phyloP scores from a whole-genome alignment of 1,140 invertebrate genomes.

The Drosophila lini region DNA sequence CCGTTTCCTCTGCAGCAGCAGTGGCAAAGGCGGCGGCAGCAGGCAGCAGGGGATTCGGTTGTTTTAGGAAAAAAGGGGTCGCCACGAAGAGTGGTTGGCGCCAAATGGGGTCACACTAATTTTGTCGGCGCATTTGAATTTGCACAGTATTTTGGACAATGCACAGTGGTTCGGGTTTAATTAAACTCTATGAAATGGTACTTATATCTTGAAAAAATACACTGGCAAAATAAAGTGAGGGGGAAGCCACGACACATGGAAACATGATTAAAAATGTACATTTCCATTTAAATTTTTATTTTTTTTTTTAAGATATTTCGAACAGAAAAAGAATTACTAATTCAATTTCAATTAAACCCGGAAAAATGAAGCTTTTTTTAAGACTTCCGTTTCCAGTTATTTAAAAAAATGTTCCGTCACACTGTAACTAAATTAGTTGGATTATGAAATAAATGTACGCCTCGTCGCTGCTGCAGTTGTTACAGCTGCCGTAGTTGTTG shows the following conservation, averaged over 20 bases:
- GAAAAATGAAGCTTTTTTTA: not conserved
- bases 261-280: not conserved
- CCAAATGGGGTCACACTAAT: conserved; percentile 74
- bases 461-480: conserved; percentile 37
- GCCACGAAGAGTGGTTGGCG: conserved; percentile 11
- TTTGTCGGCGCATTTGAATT: conserved; percentile 61
- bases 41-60: conserved; percentile 2
- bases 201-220: not conserved
- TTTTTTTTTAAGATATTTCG: not conserved
- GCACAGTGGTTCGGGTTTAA: conserved; percentile 5
- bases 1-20: conserved; percentile 67
- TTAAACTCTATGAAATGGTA: not conserved
- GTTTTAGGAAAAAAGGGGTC: not conserved
- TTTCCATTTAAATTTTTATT: not conserved
- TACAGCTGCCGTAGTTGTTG: conserved; percentile 26
- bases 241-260: not conserved
- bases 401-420: not conserved
- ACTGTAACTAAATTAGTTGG: conserved; percentile 66
- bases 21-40: not conserved
- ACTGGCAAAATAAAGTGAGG: not conserved
- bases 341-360: not conserved
- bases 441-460: conserved; percentile 65
- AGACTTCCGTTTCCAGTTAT: not conserved
- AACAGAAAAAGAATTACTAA: not conserved
- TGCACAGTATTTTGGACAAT: conserved; percentile 26